A percentile compares a stretch with the other conserved stretches of the same genome.
phyloP scores from a whole-genome alignment of 2,797 vertebrate species.

The Diglossa cyanea region DNA sequence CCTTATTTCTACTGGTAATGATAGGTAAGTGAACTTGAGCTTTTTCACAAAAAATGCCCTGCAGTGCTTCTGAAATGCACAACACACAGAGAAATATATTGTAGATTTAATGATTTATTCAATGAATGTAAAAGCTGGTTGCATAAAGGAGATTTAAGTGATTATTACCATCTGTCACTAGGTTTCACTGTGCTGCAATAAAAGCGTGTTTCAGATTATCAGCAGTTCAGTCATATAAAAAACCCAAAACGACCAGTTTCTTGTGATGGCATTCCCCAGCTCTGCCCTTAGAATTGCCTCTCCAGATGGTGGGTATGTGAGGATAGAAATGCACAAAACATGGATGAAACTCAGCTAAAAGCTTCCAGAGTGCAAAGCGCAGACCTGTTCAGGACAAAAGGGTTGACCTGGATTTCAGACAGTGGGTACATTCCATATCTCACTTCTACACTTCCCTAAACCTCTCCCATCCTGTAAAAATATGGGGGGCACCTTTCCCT shows the following conservation, averaged over 20 bases:
- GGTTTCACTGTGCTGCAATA: slow-evolving; percentile 43
- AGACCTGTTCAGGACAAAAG: background rate
- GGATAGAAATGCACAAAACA: background rate
- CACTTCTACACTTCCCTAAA: background rate
- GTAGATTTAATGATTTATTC: slow-evolving; percentile 35
- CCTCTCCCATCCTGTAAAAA: background rate
- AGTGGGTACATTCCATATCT: background rate
- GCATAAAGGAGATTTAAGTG: slow-evolving; percentile 46
- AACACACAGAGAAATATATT: background rate
- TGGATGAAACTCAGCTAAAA: background rate
- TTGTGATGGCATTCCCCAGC: background rate
- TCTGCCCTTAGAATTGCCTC: background rate
- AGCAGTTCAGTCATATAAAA: background rate
- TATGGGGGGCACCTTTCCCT: fast-evolving
- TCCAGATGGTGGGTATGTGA: background rate
- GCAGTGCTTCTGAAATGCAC: background rate
- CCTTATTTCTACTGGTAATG: background rate
- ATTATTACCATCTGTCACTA: slow-evolving; percentile 64
- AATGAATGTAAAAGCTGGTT: slow-evolving; percentile 34
- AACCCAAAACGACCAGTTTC: background rate
- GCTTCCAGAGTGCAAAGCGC: background rate
- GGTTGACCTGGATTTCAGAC: background rate
- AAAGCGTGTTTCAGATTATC: slow-evolving; percentile 34
- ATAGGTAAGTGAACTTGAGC: background rate
- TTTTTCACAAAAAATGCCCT: background rate